Percentiles rank a stretch among this genome's conserved stretches.
phyloP scores from a whole-genome alignment of 2,797 vertebrate genomes.

The Coendou prehensilis region DNA sequence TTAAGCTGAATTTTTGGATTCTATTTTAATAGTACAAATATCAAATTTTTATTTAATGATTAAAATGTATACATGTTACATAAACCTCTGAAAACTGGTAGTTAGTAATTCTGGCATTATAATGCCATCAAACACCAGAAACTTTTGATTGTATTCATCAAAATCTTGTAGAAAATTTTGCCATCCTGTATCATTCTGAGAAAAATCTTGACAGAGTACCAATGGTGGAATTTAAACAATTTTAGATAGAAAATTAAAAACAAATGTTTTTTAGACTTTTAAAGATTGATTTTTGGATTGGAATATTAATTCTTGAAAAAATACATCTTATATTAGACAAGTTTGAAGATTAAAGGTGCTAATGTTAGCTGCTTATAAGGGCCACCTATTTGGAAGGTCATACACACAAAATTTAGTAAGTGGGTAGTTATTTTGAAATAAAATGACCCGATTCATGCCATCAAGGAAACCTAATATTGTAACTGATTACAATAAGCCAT shows the following conservation, averaged over 20 bases:
- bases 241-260: slow-evolving; percentile 28
- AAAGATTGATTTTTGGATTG: neutral
- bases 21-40: slow-evolving; percentile 78
- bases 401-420: neutral
- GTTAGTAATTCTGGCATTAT: slow-evolving; percentile 81
- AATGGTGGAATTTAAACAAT: neutral
- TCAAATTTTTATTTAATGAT: slow-evolving; percentile 80
- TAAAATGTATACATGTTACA: slow-evolving; percentile 79
- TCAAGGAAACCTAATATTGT: neutral
- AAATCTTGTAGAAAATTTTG: slow-evolving; percentile 58
- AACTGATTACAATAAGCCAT: neutral
- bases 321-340: neutral
- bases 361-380: neutral
- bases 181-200: slow-evolving; percentile 23
- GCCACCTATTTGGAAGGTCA: neutral
- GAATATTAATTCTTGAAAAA: slow-evolving; percentile 44
- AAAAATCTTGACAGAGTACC: slow-evolving; percentile 33
- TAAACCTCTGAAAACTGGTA: slow-evolving; percentile 78
- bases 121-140: slow-evolving; percentile 19
- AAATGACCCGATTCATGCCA: neutral
- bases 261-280: slow-evolving; percentile 55
- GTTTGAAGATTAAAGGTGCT: neutral
- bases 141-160: slow-evolving; percentile 76
- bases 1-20: slow-evolving; percentile 57
- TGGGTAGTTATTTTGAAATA: slow-evolving; percentile 17